phyloP scores from a whole-genome alignment of 2,113 vertebrate species.

The Antechinus flavipes region DNA sequence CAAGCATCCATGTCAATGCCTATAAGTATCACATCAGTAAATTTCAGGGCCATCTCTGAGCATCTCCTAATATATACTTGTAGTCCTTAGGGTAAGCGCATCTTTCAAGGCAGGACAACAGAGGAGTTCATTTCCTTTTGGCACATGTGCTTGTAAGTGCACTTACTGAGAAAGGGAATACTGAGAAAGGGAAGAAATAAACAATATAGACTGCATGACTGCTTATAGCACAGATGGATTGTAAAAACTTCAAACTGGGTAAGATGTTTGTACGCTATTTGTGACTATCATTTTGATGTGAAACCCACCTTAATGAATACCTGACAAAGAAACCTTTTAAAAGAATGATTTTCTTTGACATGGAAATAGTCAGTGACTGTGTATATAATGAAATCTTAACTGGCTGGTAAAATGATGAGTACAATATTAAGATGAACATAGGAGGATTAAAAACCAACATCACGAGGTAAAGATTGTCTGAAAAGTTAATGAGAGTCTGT shows the following conservation, averaged over 20 bases:
- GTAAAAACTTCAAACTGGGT: slow-evolving; percentile 53
- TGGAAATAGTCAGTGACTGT: slow-evolving; percentile 80
- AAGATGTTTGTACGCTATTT: slow-evolving; percentile 83
- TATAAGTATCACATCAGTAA: not conserved
- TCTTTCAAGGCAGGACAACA: not conserved
- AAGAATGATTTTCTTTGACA: slow-evolving; percentile 84
- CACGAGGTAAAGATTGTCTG: slow-evolving; percentile 67
- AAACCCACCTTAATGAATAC: slow-evolving; percentile 85
- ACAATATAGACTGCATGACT: slow-evolving; percentile 19
- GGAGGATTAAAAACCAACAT: slow-evolving; percentile 51
- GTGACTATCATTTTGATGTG: slow-evolving; percentile 85
- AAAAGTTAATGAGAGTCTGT: slow-evolving; percentile 62
- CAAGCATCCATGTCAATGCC: not conserved
- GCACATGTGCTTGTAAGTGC: not conserved
- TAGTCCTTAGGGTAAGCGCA: fast-evolving
- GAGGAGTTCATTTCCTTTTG: fast-evolving
- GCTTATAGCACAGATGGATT: slow-evolving; percentile 49
- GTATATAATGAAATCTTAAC: slow-evolving; percentile 81
- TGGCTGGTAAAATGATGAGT: slow-evolving; percentile 73
- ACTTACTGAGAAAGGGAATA: slow-evolving; percentile 1
- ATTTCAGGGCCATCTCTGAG: not conserved
- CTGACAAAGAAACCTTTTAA: slow-evolving; percentile 84
- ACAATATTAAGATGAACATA: slow-evolving; percentile 49
- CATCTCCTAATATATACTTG: not conserved
- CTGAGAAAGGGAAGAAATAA: slow-evolving; percentile 15